Base-by-base conservation (phyloP, 2,797 vertebrate species). In the Scolopax bukidnonensis region DNA sequence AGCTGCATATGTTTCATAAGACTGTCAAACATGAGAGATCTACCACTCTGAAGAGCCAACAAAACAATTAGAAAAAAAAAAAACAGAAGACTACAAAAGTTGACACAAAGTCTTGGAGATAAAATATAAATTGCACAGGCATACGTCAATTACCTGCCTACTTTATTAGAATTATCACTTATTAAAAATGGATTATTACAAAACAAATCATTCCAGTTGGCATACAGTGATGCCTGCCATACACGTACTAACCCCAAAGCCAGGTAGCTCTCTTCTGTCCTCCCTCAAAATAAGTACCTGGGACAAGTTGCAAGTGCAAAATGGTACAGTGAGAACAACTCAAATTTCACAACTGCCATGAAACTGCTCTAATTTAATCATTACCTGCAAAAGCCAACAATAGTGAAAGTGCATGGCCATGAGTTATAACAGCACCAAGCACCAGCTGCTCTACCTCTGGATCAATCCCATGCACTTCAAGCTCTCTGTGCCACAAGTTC, bases 361-460 rank as follows among this genome's bases (percentile, higher is more conserved):
- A 75, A 28, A 64, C 16, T 48, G 33, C 50, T 63, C 11, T 53
- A 60, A 51, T 53, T 57, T 50, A 51, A 18, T 50, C 17, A 28
- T 16, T 69, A 41, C 14, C 32, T 5, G 3, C 32, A 82, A 82
- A 14, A 16, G 11, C 25, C 48, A 53, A 27, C 30, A 45, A 25
- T 10, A 48, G 9, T 33, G 10, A 11, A 76, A 77, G 16, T 30
- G 21, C 6, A 8, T 17, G 53, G 53, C 43, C 23, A 6, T 47
- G 13, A n/a, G 45, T 68, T 12, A 1, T 5, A 56, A 47, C 20
- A 47, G 17, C 1, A 6, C 33, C 1, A 0, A 77, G 32, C 48
- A 68, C 51, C 28, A 15, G 33, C 20, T 40, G 24, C 73, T 56
- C 33, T 6, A 41, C 16, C 48, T 48, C 53, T 36, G 30, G 19